Conservation (phyloP, 2,888 invertebrate genomes). For the Unio delphinus region DNA sequence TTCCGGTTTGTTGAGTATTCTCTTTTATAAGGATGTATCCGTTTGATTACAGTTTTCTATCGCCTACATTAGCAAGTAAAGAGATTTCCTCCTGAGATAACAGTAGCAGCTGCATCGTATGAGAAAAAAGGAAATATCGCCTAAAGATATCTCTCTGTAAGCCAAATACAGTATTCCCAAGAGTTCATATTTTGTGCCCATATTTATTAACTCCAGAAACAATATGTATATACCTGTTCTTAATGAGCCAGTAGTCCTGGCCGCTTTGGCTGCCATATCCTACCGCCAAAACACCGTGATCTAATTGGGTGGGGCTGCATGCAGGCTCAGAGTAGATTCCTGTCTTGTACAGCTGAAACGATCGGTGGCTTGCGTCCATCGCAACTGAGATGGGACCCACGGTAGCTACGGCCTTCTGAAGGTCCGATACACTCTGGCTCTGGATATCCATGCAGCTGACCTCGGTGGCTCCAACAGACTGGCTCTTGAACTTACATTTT, state of each 20-base stretch:
- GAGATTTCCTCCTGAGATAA: too few relatives aligned
- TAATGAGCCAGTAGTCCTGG: conserved; percentile 47
- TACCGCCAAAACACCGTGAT: conserved; percentile 35
- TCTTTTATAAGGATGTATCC: too few relatives aligned
- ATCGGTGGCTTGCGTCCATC: conserved; percentile 83
- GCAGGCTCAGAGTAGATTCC: conserved; percentile 35
- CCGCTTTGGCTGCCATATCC: conserved; percentile 35
- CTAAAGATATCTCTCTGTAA: too few relatives aligned
- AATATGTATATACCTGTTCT: conserved; percentile 37
- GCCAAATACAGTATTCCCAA: neutral
- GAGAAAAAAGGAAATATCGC: neutral
- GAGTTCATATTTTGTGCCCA: neutral
- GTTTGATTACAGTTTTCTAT: too few relatives aligned
- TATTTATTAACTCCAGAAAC: neutral
- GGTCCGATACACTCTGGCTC: conserved; percentile 80
- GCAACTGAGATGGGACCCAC: conserved; percentile 88
- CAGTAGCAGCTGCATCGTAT: too few relatives aligned
- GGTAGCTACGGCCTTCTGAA: conserved; percentile 85
- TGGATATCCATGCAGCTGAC: conserved; percentile 43
- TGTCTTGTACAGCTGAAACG: conserved; percentile 74
- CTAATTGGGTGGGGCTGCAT: conserved; percentile 26
- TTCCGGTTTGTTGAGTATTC: too few relatives aligned
- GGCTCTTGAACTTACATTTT: conserved; percentile 40
- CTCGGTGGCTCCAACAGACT: conserved; percentile 40
- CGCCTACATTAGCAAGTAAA: too few relatives aligned